These are phyloP conservation scores for Psittacula echo DNA, from an alignment of 2,797 vertebrate species.

Conservation along the genomic window DNA sequence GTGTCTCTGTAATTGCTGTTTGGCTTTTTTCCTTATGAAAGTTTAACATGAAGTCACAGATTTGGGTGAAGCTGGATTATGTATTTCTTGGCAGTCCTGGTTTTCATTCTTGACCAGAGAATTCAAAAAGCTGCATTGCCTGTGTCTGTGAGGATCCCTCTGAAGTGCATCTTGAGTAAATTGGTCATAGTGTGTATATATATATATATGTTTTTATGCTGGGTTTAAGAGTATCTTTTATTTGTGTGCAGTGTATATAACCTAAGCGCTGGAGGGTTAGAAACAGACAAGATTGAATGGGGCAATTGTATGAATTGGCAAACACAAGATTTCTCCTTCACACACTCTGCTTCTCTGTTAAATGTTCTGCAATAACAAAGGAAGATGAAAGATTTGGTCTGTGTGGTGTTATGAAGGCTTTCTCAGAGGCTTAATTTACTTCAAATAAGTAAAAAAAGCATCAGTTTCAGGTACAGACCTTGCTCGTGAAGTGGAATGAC, in stretches of 20 bases:
- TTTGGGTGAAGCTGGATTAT: neutral
- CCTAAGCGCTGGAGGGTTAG: neutral
- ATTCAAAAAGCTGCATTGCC: neutral
- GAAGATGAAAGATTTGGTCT: conserved; percentile 33
- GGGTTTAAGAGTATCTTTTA: conserved; percentile 14
- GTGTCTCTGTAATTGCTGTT: conserved; percentile 17
- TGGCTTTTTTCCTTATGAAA: conserved; percentile 18
- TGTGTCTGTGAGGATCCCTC: neutral
- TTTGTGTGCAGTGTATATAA: neutral
- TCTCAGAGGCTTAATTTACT: neutral
- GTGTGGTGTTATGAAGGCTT: neutral
- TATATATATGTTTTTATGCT: neutral
- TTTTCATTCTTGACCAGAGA: neutral
- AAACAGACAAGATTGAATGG: conserved; percentile 24
- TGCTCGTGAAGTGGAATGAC: neutral
- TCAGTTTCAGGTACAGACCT: neutral
- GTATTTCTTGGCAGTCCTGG: neutral
- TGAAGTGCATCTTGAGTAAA: neutral
- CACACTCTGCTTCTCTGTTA: conserved; percentile 4
- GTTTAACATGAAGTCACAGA: conserved; percentile 18
- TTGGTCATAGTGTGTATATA: rapidly evolving
- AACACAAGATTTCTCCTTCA: conserved; percentile 8
- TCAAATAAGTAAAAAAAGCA: conserved; percentile 19
- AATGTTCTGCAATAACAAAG: conserved; percentile 32
- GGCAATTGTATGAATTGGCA: conserved; percentile 33